Base-by-base conservation (phyloP, 2,888 invertebrate genomes). In the Onchidella celtica region DNA sequence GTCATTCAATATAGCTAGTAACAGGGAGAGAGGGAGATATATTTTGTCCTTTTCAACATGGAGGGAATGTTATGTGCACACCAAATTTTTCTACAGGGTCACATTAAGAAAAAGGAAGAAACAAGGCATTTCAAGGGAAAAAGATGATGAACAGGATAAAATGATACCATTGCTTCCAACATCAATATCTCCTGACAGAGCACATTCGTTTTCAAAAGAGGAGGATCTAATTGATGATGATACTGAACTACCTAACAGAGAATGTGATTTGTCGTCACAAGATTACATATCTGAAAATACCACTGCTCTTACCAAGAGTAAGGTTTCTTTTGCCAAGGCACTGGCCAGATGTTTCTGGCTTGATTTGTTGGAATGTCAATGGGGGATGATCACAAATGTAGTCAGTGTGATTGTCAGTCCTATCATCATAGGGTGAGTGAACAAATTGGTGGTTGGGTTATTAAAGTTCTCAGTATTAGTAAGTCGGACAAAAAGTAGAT, bases 281-380 rank as follows among this genome's bases (percentile, higher is more conserved):
- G 21, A 24, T 6, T 17, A 9, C 27, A 17, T 21, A 61, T 4
- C 14, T 4, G n/a, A n/a, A 17, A 4, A 4, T 6, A 61, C 27
- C 61, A 4, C 9, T 24, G 61, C 21, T 14, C 14, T 61, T n/a
- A 14, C n/a, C 4, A 17, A 14, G 4, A 24, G 61, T 24, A 6
- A 61, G 27, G 81, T 86, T 1, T 89, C 88, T 3, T 76, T 92
- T 34, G 40, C 86, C 4, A 87, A 85, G 70, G 87, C 87, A 9
- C 81, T 91, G 14, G 61, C 86, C 34, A 89, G 87, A 76, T 87
- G 88, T 4, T 91, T 87, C 85, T 90, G 91, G 27, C 79, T 82
- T 69, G 87, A 88, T 14, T 80, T 90, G n/a, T 74, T 91, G 0
- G 72, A 84, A 61, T 85, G 89, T n/a, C 87, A 88, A 59, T 73